These are phyloP conservation scores for Poecilobothrus nobilitatus DNA, from an alignment of 2,888 invertebrate species.

Conservation along the genomic window DNA sequence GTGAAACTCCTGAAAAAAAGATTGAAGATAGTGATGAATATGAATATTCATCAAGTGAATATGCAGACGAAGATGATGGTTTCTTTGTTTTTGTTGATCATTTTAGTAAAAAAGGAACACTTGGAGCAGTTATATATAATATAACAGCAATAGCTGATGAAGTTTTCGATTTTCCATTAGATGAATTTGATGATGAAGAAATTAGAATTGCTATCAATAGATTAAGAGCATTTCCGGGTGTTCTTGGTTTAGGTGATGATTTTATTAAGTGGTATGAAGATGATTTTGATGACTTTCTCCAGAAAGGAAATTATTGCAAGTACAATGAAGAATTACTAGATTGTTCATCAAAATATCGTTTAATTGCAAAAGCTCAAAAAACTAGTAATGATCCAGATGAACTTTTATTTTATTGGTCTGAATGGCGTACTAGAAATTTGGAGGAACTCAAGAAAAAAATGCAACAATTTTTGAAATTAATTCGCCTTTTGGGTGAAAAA, in stretches of 20 bases:
- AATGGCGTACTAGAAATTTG: slow-evolving; percentile 35
- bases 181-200: slow-evolving; percentile 9
- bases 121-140: neutral
- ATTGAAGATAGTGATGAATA: neutral
- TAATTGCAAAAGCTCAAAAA: slow-evolving; percentile 22
- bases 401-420: slow-evolving; percentile 37
- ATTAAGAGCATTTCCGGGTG: neutral
- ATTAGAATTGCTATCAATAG: neutral
- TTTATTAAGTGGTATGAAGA: neutral
- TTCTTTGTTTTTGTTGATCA: neutral
- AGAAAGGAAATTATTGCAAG: slow-evolving; percentile 23
- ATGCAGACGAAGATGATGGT: too few species aligned
- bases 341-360: slow-evolving; percentile 21
- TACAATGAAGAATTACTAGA: neutral
- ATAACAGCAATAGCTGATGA: slow-evolving; percentile 41
- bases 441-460: slow-evolving; percentile 25
- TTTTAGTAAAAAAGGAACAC: neutral
- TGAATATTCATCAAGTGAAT: neutral
- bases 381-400: slow-evolving; percentile 34
- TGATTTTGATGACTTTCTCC: neutral
- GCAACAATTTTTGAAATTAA: slow-evolving; percentile 26
- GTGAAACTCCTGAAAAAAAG: neutral
- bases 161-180: slow-evolving; percentile 45
- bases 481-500: slow-evolving; percentile 24
- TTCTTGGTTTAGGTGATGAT: neutral